These are phyloP conservation scores for Oithona nana DNA, from an alignment of 2,888 invertebrate species.

Conservation along the genomic window DNA sequence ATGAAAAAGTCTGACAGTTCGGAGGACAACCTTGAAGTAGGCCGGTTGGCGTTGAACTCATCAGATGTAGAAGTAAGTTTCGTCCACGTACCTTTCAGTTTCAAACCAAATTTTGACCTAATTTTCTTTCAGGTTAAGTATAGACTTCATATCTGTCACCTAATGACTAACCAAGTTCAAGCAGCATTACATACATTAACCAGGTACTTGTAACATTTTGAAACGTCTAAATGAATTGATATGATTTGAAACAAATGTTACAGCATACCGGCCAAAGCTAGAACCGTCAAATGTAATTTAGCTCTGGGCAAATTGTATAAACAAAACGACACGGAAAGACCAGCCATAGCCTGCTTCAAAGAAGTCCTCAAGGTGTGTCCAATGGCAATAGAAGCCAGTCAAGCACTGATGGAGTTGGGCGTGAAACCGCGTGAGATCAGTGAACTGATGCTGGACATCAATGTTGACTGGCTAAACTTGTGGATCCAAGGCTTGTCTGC, in stretches of 20 bases:
- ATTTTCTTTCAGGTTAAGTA: no score
- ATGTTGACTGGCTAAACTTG: constrained; percentile 32
- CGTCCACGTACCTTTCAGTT: no score
- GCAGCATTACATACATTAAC: no score
- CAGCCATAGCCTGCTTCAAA: constrained; percentile 48
- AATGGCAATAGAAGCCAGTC: constrained; percentile 51
- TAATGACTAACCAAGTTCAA: constrained; percentile 6
- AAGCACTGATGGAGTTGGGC: constrained; percentile 48
- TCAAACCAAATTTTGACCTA: no score
- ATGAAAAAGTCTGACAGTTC: background rate
- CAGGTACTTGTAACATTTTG: no score
- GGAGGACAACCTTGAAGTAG: background rate
- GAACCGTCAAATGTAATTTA: constrained; percentile 53
- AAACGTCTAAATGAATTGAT: no score
- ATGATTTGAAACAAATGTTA: constrained; percentile 32
- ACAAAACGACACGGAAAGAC: constrained; percentile 45
- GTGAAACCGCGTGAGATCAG: constrained; percentile 53
- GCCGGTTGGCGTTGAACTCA: background rate
- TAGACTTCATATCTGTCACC: constrained; percentile 15
- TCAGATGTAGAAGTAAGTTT: background rate
- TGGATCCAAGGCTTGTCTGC: constrained; percentile 37
- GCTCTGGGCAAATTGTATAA: constrained; percentile 51
- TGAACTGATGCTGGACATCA: constrained; percentile 43
- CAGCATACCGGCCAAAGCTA: constrained; percentile 40
- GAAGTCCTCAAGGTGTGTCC: constrained; percentile 58